Conservation (phyloP, 2,888 invertebrate species). For the Timandra comae region DNA sequence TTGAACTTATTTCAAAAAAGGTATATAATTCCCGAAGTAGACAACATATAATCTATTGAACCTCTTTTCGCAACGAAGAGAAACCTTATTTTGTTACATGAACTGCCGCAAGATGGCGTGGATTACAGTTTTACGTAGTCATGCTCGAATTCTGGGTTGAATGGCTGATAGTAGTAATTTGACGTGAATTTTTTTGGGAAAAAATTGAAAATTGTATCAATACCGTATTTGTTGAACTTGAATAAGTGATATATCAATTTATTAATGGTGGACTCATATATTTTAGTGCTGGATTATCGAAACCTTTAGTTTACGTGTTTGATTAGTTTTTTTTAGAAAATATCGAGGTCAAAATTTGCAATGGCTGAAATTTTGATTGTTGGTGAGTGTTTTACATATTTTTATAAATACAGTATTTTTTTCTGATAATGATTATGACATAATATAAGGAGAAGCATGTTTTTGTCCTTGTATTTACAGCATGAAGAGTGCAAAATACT, state of each 20-base stretch:
- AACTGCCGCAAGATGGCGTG: slow-evolving; percentile 41
- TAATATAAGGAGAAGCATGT: too few species aligned
- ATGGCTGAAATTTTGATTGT: slow-evolving; percentile 40
- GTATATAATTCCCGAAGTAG: too few species aligned
- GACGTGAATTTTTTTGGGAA: slow-evolving; percentile 36
- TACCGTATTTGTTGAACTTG: slow-evolving; percentile 17
- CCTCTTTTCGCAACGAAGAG: too few species aligned
- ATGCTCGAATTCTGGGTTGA: slow-evolving; percentile 47
- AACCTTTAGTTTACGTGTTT: slow-evolving; percentile 22
- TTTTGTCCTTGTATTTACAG: too few species aligned
- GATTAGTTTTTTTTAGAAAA: slow-evolving; percentile 28
- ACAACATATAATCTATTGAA: too few species aligned
- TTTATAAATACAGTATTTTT: slow-evolving; percentile 4
- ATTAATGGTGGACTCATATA: slow-evolving; percentile 11
- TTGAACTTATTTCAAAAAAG: too few species aligned
- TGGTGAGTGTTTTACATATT: slow-evolving; percentile 17
- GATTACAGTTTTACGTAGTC: slow-evolving; percentile 22
- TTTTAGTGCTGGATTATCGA: slow-evolving; percentile 10
- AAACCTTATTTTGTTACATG: not conserved
- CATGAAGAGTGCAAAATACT: slow-evolving; percentile 3
- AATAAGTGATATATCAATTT: slow-evolving; percentile 17
- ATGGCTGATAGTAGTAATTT: slow-evolving; percentile 57
- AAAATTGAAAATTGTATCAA: slow-evolving; percentile 29
- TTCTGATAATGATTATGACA: not conserved
- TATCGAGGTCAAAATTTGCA: slow-evolving; percentile 41